A percentile compares a stretch with the other conserved stretches of the same genome.
These are phyloP conservation scores for Lophotriccus pileatus DNA, from an alignment of 2,797 vertebrate genomes.

Conservation along the genomic window DNA sequence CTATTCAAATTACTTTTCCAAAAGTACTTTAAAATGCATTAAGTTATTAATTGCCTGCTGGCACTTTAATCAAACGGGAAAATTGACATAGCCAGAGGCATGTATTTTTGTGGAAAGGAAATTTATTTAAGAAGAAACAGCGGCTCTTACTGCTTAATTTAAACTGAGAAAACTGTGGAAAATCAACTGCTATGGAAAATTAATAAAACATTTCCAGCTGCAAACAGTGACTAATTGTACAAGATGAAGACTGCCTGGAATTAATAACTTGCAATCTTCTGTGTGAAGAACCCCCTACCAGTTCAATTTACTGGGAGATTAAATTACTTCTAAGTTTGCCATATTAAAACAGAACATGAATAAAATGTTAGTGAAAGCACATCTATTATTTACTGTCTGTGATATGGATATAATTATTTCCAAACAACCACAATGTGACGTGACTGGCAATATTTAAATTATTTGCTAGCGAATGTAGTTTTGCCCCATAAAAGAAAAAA, in stretches of 20 bases:
- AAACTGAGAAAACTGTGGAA: slow-evolving; percentile 84
- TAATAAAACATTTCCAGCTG: slow-evolving; percentile 86
- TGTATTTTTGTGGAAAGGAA: slow-evolving; percentile 83
- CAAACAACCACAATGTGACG: slow-evolving; percentile 84
- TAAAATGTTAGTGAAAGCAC: slow-evolving; percentile 82
- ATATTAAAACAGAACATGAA: slow-evolving; percentile 89
- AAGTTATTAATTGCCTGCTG: slow-evolving; percentile 88
- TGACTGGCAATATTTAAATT: slow-evolving; percentile 84
- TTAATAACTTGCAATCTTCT: slow-evolving; percentile 88
- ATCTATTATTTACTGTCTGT: slow-evolving; percentile 94
- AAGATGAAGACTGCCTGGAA: slow-evolving; percentile 86
- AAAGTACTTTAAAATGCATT: slow-evolving; percentile 89
- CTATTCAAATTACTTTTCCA: slow-evolving; percentile 85
- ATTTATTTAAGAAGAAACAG: slow-evolving; percentile 85
- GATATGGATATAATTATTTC: slow-evolving; percentile 93
- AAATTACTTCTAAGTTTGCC: slow-evolving; percentile 91
- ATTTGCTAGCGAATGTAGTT: slow-evolving; percentile 63
- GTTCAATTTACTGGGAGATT: slow-evolving; percentile 92
- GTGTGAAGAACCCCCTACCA: slow-evolving; percentile 86
- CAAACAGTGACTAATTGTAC: slow-evolving; percentile 91
- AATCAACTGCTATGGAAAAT: slow-evolving; percentile 85
- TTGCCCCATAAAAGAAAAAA: slow-evolving; percentile 18
- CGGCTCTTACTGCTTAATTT: slow-evolving; percentile 86
- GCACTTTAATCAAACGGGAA: slow-evolving; percentile 85
- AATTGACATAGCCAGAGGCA: slow-evolving; percentile 85